These are phyloP conservation scores for Amphipyra berbera DNA, from an alignment of 2,888 invertebrate genomes.

Conservation along the genomic window DNA sequence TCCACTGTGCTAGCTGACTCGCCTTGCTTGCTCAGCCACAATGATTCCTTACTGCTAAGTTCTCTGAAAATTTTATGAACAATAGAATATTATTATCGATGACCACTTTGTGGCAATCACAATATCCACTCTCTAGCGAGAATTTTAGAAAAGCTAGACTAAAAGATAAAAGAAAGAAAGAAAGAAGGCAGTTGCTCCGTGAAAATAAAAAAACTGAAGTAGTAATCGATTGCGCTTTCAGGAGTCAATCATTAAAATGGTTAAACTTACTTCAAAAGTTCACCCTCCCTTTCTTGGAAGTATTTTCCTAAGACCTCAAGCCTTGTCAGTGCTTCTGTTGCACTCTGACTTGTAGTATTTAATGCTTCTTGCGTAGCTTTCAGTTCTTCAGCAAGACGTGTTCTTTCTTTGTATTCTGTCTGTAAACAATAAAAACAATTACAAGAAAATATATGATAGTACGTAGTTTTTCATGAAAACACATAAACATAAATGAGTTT, in stretches of 20 bases:
- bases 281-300: conserved; percentile 96
- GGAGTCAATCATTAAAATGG: not conserved
- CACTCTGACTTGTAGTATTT: conserved; percentile 75
- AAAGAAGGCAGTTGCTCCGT: too few relatives aligned
- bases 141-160: too few relatives aligned
- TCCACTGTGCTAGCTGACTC: conserved; percentile 95
- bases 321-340: conserved; percentile 94
- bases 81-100: not conserved
- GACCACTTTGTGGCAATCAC: too few relatives aligned
- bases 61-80: conserved; percentile 91
- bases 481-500: too few relatives aligned
- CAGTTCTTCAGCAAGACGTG: conserved; percentile 75
- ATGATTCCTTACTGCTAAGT: conserved; percentile 92
- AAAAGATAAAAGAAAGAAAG: too few relatives aligned
- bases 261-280: conserved; percentile 94
- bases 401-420: conserved; percentile 79
- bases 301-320: conserved; percentile 96
- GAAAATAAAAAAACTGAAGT: too few relatives aligned
- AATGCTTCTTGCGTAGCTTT: conserved; percentile 73
- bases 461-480: too few relatives aligned
- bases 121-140: too few relatives aligned
- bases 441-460: not conserved
- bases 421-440: conserved; percentile 46
- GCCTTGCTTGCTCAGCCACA: conserved; percentile 95
- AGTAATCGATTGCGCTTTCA: too few relatives aligned